phyloP scores from a whole-genome alignment of 2,888 invertebrate genomes.

The Drosophila infuscata region DNA sequence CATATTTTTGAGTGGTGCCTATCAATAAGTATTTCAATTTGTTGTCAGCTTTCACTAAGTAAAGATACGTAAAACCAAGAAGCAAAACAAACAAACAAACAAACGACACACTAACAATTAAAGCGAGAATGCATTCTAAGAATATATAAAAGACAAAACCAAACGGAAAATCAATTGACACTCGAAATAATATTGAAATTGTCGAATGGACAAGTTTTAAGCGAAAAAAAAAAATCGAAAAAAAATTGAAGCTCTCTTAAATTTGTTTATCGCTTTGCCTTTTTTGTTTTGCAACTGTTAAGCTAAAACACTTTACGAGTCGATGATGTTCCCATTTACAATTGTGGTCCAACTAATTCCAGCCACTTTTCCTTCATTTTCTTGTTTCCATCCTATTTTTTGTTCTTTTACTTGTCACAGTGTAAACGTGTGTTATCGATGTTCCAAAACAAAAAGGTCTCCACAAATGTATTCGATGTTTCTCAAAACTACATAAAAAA shows the following conservation, averaged over 20 bases:
- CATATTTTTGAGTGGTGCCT: conserved; percentile 77
- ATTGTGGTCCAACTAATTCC: conserved; percentile 42
- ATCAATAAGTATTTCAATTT: conserved; percentile 76
- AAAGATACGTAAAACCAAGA: conserved; percentile 60
- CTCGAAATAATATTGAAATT: conserved; percentile 31
- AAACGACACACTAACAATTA: conserved; percentile 45
- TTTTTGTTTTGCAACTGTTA: conserved; percentile 75
- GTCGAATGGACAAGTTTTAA: conserved; percentile 27
- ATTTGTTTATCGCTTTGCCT: conserved; percentile 45
- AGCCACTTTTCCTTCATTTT: conserved; percentile 16
- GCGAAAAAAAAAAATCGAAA: not conserved
- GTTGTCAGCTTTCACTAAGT: conserved; percentile 78
- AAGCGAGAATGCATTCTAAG: conserved; percentile 65
- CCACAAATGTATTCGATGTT: conserved; percentile 71
- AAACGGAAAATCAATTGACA: conserved; percentile 36
- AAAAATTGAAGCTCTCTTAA: not conserved
- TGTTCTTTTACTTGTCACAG: conserved; percentile 22
- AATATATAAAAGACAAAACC: conserved; percentile 35
- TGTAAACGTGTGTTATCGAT: conserved; percentile 53
- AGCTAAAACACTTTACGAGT: conserved; percentile 55
- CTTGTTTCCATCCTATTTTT: conserved; percentile 12
- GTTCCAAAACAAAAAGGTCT: conserved; percentile 54
- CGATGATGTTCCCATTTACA: conserved; percentile 19
- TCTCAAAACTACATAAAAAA: conserved; percentile 48
- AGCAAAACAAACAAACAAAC: conserved; percentile 17